Conservation (phyloP, 2,797 vertebrate genomes). For the Sciurus vulgaris region DNA sequence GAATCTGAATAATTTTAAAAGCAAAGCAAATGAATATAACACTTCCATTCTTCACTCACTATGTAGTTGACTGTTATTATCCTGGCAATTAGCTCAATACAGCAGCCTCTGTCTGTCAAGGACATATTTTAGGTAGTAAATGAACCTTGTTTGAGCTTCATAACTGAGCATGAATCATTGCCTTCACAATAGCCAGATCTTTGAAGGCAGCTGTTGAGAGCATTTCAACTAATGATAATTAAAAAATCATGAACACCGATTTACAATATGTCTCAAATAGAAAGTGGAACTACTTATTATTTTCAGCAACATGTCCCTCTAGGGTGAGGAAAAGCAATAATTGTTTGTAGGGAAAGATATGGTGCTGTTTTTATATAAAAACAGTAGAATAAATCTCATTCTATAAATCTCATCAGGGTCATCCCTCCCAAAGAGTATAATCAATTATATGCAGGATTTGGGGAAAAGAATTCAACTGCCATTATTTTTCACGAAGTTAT, state of each 20-base stretch:
- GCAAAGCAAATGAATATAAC: background rate
- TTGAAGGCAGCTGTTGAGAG: conserved; percentile 44
- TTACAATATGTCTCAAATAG: conserved; percentile 46
- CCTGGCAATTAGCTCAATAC: background rate
- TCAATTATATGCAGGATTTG: background rate
- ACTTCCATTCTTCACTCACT: background rate
- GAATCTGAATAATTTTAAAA: background rate
- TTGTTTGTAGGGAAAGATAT: background rate
- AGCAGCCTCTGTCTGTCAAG: background rate
- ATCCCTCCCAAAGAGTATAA: background rate
- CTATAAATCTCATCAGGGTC: background rate
- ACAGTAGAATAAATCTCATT: background rate
- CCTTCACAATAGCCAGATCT: background rate
- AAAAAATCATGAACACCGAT: conserved; percentile 46
- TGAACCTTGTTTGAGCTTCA: background rate
- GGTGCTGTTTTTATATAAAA: background rate
- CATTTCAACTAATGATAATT: conserved; percentile 62
- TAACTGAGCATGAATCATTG: conserved; percentile 19
- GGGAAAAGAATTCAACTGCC: background rate
- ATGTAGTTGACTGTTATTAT: conserved; percentile 14
- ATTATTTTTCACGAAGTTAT: background rate
- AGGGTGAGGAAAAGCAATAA: background rate
- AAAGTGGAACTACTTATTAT: conserved; percentile 32
- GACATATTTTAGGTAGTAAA: conserved; percentile 40
- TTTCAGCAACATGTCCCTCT: conserved; percentile 1